These are phyloP conservation scores for Carapus acus DNA, from an alignment of 2,797 vertebrate species.

Conservation along the genomic window DNA sequence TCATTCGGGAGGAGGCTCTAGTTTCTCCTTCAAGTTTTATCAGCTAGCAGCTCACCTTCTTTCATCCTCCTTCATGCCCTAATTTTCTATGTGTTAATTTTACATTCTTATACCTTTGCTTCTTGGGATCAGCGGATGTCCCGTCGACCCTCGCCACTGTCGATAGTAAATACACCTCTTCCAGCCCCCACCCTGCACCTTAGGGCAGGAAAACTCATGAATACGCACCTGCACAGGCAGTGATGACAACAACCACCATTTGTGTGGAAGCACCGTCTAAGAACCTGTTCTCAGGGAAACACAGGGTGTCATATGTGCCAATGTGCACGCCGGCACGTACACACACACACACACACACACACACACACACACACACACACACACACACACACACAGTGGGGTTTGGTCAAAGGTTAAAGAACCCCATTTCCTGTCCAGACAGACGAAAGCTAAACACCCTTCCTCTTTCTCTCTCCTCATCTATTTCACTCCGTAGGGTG, in stretches of 20 bases:
- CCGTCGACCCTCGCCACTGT: conserved; percentile 52
- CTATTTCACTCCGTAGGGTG: background rate
- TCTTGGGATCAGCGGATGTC: conserved; percentile 38
- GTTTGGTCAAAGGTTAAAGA: conserved; percentile 59
- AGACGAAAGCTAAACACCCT: conserved; percentile 46
- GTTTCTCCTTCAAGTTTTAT: conserved; percentile 36
- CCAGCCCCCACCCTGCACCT: conserved; percentile 34
- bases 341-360: too few species aligned
- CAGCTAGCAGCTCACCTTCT: conserved; percentile 22
- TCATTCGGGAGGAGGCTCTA: conserved; percentile 44
- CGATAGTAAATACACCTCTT: conserved; percentile 53
- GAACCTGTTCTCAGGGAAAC: conserved; percentile 54
- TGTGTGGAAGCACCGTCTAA: conserved; percentile 52
- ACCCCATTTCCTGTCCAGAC: conserved; percentile 73
- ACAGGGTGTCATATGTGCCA: conserved; percentile 35
- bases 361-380: conserved; percentile 42
- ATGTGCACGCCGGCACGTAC: conserved; percentile 21
- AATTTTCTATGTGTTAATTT: conserved; percentile 15
- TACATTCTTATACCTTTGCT: conserved; percentile 45
- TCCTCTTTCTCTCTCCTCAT: conserved; percentile 19
- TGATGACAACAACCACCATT: conserved; percentile 63
- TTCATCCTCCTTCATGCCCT: conserved; percentile 13
- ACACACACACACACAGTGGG: conserved; percentile 29
- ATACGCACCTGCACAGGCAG: conserved; percentile 61
- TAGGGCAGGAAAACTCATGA: conserved; percentile 56